These are phyloP conservation scores for Saguinus midas DNA, from an alignment of 2,113 vertebrate species.

Conservation along the genomic window DNA sequence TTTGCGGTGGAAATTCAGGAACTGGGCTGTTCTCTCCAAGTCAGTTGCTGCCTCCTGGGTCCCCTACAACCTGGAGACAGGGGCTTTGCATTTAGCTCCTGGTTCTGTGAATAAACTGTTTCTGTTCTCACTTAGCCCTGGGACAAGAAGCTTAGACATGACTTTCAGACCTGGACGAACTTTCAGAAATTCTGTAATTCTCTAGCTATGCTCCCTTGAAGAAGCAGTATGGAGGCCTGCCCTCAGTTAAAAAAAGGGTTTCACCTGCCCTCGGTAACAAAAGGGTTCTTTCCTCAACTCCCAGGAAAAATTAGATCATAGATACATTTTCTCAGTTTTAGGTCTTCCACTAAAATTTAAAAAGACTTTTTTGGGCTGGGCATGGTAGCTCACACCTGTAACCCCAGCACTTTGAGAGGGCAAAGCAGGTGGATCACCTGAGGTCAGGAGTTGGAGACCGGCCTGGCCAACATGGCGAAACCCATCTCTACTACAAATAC, in stretches of 20 bases:
- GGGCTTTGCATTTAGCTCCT: not conserved
- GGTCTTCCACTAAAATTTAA: constrained; percentile 5
- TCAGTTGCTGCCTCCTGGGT: no score
- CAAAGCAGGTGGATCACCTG: not conserved
- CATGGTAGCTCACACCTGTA: not conserved
- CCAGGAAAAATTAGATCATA: not conserved
- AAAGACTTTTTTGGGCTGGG: not conserved
- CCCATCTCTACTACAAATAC: not conserved
- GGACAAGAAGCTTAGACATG: not conserved
- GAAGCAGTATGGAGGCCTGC: not conserved
- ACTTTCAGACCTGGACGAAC: not conserved
- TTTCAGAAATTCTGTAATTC: not conserved
- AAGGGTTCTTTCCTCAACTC: not conserved
- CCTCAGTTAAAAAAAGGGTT: not conserved
- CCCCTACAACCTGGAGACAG: not conserved
- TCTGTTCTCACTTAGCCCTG: not conserved
- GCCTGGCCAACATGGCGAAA: not conserved
- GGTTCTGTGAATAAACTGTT: not conserved
- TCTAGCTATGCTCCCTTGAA: not conserved
- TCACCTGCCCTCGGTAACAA: not conserved
- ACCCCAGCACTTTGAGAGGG: not conserved
- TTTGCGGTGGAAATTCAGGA: not conserved
- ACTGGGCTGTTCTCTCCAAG: not conserved
- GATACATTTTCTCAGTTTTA: not conserved
- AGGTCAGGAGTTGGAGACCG: not conserved